Conservation (phyloP, 2,888 invertebrate genomes). For the Allacma fusca region DNA sequence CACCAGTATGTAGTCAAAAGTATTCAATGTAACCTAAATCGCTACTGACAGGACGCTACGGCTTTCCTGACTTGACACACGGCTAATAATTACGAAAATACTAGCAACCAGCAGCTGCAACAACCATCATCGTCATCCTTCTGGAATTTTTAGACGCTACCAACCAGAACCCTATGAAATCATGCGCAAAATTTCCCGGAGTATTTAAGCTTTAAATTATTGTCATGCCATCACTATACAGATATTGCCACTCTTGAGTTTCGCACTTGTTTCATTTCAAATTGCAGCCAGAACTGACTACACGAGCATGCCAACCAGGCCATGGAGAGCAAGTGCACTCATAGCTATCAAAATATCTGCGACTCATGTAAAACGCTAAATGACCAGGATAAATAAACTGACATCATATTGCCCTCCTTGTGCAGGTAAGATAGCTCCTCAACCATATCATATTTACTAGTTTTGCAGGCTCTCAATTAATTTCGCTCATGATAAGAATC, state of each 20-base stretch:
- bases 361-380: not conserved
- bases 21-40: no score
- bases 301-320: not conserved
- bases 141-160: not conserved
- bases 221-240: no score
- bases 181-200: conserved; percentile 20
- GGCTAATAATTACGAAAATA: not conserved
- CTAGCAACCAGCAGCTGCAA: not conserved
- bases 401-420: conserved; percentile 1
- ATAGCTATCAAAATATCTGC: not conserved
- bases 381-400: not conserved
- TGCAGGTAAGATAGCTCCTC: not conserved
- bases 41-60: no score
- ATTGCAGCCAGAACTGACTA: no score
- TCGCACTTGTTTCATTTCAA: no score
- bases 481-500: not conserved
- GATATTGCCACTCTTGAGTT: no score
- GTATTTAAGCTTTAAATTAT: conserved; percentile 8
- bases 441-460: no score
- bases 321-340: conserved; percentile 1
- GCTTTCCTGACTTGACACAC: no score
- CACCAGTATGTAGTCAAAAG: no score
- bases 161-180: conserved; percentile 5
- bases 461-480: not conserved
- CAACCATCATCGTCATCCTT: not conserved